Base-by-base conservation (phyloP, 2,797 vertebrate species). In the Salarias fasciatus region DNA sequence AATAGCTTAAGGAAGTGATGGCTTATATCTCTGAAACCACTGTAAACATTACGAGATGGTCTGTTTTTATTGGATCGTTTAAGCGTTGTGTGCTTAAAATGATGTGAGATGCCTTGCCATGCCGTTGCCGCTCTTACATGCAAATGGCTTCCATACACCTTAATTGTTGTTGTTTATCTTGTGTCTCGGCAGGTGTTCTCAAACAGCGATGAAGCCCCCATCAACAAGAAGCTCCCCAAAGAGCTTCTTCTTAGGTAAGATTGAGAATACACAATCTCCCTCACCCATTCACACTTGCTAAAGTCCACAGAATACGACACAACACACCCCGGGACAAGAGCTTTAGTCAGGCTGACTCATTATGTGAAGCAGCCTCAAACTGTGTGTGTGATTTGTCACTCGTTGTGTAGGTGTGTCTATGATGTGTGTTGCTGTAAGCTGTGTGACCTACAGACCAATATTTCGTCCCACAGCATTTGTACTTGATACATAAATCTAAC, bases 141-240 rank as follows among this genome's bases (percentile, higher is more conserved):
- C 18, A 3, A 24, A 24, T 18, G 18, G 18, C 11, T 63, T 69
- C 65, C 11, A 35, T 10, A 12, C 14, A 28, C 13, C 49, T 36
- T 69, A 3, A 59, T 18, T 61, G 10, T 58, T 63, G 11, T 63
- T 75, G 50, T 89, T 72, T 70, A 30, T 69, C 45, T 85, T 81
- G 59, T 88, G 67, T 90, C 69, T 83, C 76, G 57, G 68, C 89
- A 98, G 96, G 95, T 96, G 90, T 96, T 98, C 93, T 96, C 95
- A 89, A 98, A 91, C 92, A 97, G 86, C 46, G 96, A 98, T 91
- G 96, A 98, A 91, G 96, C 95, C 63, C 94, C 94, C 79, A 98
- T 98, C 91, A 98, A 98, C 92, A 98, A 95, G 92, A 98, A 98
- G 89, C 94, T 98, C 79, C 96, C 96, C 69, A 98, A 98, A 94